Evolutionary conservation across 2,888 invertebrate species (phyloP).

Genomic region (Isoperla grammatica): DNA sequence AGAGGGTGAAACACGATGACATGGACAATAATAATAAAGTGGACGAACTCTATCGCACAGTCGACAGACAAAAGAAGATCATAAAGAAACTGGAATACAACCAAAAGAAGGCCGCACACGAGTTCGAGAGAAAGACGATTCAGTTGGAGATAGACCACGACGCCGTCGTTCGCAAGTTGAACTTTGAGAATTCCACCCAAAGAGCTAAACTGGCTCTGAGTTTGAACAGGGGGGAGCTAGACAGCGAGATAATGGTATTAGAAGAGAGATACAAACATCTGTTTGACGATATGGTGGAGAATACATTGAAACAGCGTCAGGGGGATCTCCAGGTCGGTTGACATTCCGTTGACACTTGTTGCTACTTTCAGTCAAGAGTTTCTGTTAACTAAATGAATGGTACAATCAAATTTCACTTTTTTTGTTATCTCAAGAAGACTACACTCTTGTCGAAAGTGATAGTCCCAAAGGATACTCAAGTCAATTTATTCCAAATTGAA

Average conservation of each 20-base stretch:
- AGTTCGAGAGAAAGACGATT: neutral
- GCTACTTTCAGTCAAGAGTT: too few species aligned
- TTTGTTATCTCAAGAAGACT: too few species aligned
- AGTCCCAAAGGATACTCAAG: too few species aligned
- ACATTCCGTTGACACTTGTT: too few species aligned
- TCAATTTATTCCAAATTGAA: too few species aligned
- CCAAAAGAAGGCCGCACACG: neutral
- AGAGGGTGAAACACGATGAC: neutral
- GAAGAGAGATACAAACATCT: constrained; percentile 6
- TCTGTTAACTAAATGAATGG: too few species aligned
- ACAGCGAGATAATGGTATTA: neutral
- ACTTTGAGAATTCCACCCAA: neutral
- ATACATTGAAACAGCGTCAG: neutral
- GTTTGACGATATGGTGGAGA: constrained; percentile 2
- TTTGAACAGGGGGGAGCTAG: neutral
- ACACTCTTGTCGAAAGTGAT: too few species aligned
- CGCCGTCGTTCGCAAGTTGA: neutral
- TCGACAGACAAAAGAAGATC: neutral
- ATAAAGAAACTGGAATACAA: neutral
- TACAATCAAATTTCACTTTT: too few species aligned
- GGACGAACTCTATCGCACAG: too few species aligned
- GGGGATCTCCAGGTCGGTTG: constrained; percentile 5
- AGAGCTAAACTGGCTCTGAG: neutral
- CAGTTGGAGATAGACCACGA: neutral
- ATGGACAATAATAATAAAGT: neutral